Base-by-base conservation (phyloP, 2,888 invertebrate species). In the Xanthia icteritia region DNA sequence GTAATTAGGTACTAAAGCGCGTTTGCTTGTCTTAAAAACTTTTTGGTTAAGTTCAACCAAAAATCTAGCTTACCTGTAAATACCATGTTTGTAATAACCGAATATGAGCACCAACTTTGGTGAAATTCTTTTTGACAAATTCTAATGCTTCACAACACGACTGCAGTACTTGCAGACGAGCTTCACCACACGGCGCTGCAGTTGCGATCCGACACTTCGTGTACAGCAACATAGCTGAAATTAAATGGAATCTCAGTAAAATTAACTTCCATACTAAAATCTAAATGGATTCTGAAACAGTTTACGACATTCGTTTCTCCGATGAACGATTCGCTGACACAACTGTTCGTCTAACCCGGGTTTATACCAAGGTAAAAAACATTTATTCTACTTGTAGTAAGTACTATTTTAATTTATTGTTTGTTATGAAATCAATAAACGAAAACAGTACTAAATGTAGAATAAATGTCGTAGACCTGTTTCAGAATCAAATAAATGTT, bases 201-300 rank as follows among this genome's bases (percentile, higher is more conserved):
- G 97, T 97, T 0, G 98, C 98, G 63, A 98, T 97, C 45, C 98
- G 95, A 92, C 98, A 99, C 90, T 98, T 98, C 0, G 98, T 98
- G 89, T 98, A 98, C 23, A 98, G 95, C 77, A 98, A 97, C 90
- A 98, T 96, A 9, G 93, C 97, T 96, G 60, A 31, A 84, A 84
- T 67, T 42, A 17, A 63, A 73, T 67, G 11, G 4, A 70, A 66
- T 31, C 6, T 1, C 27, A 31, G 61, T 31, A 65, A 76, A 42
- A n/a, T 23, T 2, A 36, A 48, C n/a, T 13, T 13, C 20, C 20
- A 39, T 11, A 39, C 67, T 15, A 77, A 58, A 77, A 67, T 36
- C 36, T 68, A 39, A 11, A 68, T 68, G 23, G 17, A 68, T n/a
- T 54, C 51, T n/a, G 17, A 36, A 67, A 17, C 23, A 54, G 11